phyloP scores from a whole-genome alignment of 2,113 vertebrate genomes.

The Coptodon bakossiorum region DNA sequence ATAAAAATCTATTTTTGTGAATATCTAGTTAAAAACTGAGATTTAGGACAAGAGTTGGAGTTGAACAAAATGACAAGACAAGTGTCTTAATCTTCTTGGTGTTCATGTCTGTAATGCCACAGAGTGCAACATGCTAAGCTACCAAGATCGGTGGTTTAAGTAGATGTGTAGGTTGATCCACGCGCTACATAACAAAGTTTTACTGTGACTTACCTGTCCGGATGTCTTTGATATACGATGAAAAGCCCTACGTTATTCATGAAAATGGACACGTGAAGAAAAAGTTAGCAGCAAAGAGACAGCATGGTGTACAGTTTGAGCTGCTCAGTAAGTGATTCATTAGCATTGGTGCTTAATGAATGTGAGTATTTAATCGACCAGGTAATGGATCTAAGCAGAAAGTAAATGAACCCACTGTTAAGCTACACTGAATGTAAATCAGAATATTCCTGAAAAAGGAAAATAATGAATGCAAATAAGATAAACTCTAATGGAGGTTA shows the following conservation, averaged over 20 bases:
- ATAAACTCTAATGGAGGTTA: background rate
- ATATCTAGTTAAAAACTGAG: background rate
- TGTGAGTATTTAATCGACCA: background rate
- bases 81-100: background rate
- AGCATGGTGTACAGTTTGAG: background rate
- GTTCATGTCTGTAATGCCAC: background rate
- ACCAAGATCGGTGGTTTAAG: fast-evolving
- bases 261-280: background rate
- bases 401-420: background rate
- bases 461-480: background rate
- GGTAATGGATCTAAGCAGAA: background rate
- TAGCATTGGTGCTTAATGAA: background rate
- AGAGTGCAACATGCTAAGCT: background rate
- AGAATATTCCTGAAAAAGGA: background rate
- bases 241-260: background rate
- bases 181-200: background rate
- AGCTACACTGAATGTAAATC: background rate
- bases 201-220: fast-evolving
- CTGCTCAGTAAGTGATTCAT: background rate
- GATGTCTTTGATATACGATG: background rate
- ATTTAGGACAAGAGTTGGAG: too few relatives aligned
- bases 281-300: fast-evolving
- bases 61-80: background rate
- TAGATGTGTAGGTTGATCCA: fast-evolving
- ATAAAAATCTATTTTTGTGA: background rate